These are phyloP conservation scores for Tenthredo scrophulariae DNA, from an alignment of 2,888 invertebrate genomes.

Conservation along the genomic window DNA sequence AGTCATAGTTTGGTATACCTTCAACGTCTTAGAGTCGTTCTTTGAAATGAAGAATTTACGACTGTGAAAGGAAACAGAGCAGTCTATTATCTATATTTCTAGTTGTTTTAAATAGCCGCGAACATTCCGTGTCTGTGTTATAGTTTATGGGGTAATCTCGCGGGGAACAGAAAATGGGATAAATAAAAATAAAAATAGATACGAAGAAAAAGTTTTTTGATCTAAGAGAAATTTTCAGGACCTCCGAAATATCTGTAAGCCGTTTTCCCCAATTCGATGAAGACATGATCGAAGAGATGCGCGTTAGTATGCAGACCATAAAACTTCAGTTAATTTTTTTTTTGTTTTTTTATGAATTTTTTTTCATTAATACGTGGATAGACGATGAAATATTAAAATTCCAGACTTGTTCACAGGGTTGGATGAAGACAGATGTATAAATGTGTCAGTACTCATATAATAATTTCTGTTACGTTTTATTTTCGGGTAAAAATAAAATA, in stretches of 20 bases:
- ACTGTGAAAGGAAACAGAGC: conserved; percentile 14
- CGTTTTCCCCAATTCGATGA: background rate
- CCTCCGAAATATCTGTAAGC: background rate
- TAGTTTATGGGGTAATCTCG: background rate
- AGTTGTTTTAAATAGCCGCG: background rate
- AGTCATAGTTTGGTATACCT: background rate
- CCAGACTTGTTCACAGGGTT: background rate
- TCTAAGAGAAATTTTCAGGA: background rate
- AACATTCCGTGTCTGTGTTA: background rate
- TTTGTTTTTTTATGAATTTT: background rate
- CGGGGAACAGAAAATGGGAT: background rate
- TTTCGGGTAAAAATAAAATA: conserved; percentile 7
- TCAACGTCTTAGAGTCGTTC: background rate
- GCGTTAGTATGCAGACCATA: conserved; percentile 13
- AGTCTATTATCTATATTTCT: background rate
- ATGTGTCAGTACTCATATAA: no score
- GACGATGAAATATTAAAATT: conserved; percentile 2
- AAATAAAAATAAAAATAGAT: background rate
- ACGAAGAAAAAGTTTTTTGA: no score
- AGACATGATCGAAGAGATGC: background rate
- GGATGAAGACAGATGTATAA: background rate
- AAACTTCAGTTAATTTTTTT: background rate
- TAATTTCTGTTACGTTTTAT: no score
- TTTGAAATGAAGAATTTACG: conserved; percentile 23
- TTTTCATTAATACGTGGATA: background rate